Percentiles rank a stretch among this genome's conserved stretches.
These are phyloP conservation scores for Neogobius melanostomus DNA, from an alignment of 2,113 vertebrate species.

Conservation along the genomic window DNA sequence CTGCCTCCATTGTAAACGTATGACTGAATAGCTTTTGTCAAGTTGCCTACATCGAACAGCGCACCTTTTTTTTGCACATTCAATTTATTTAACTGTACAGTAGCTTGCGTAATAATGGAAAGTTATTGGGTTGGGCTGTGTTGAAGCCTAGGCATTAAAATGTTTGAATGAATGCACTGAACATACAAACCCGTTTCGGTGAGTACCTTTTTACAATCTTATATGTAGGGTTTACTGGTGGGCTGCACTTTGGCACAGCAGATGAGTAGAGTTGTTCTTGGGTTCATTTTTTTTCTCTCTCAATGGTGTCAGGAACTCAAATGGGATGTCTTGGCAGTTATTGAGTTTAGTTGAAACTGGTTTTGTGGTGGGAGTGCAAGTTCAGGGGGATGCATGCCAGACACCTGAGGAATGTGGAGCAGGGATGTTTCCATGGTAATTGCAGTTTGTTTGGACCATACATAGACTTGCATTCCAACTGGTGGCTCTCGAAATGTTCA, in stretches of 20 bases:
- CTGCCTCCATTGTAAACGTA: neutral
- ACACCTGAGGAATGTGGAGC: slow-evolving; percentile 50
- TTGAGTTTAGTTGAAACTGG: neutral
- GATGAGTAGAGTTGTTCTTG: neutral
- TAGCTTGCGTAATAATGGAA: no score
- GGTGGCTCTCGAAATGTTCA: neutral
- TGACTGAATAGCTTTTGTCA: no score
- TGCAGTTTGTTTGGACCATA: neutral
- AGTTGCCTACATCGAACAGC: no score
- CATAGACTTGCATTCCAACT: neutral
- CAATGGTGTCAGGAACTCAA: neutral
- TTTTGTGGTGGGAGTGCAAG: neutral
- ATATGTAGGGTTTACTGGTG: neutral
- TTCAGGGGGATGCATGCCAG: slow-evolving; percentile 1
- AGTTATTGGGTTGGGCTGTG: no score
- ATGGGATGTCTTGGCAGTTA: neutral
- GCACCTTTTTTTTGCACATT: no score
- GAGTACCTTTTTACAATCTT: neutral
- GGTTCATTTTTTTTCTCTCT: neutral
- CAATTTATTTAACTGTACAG: no score
- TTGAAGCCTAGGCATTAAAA: no score
- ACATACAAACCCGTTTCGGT: neutral
- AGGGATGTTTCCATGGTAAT: neutral
- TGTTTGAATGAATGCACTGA: neutral
- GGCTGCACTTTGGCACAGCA: neutral